phyloP scores from a whole-genome alignment of 2,797 vertebrate species.

The Chrosomus eos region DNA sequence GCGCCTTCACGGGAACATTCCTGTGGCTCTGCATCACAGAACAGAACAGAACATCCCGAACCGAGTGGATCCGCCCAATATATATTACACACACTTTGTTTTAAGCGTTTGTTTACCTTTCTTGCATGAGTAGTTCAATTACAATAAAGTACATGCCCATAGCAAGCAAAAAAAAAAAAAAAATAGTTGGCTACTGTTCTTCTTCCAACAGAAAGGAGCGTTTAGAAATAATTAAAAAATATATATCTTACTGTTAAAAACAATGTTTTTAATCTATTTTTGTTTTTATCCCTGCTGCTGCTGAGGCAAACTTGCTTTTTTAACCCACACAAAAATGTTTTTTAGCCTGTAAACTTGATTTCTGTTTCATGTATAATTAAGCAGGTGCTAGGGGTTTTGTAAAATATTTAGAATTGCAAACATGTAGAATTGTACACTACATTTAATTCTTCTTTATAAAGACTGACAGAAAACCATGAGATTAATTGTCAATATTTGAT shows the following conservation, averaged over 20 bases:
- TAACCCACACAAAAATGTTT: no score
- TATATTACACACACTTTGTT: neutral
- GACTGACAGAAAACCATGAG: no score
- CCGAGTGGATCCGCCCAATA: neutral
- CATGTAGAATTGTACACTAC: no score
- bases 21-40: neutral
- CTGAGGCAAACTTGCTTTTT: no score
- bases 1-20: neutral
- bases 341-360: no score
- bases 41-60: neutral
- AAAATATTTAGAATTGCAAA: no score
- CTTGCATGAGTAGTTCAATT: neutral
- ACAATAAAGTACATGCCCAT: neutral
- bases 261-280: neutral
- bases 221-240: neutral
- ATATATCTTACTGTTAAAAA: neutral
- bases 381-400: no score
- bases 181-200: neutral
- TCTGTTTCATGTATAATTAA: no score
- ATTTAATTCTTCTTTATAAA: no score
- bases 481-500: no score
- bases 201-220: neutral
- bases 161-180: neutral
- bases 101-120: neutral
- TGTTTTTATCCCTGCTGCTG: neutral